Evolutionary conservation across 2,797 vertebrate species (phyloP).

Genomic region (Gymnothorax reevesii): DNA sequence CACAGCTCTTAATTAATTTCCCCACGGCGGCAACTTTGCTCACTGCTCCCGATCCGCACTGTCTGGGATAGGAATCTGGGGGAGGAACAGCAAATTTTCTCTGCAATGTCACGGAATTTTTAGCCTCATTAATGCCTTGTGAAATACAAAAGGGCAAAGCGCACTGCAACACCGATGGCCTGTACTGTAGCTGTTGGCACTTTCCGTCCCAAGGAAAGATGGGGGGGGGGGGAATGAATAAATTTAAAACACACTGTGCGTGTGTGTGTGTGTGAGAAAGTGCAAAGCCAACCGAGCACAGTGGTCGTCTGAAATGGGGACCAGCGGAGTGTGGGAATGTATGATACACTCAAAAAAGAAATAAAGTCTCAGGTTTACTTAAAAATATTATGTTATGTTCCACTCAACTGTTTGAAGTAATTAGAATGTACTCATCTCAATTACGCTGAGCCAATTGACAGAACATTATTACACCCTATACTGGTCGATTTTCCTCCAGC

Average conservation of each 20-base stretch:
- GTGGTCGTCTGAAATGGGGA: background rate
- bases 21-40: background rate
- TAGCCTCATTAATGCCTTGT: background rate
- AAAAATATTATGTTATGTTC: too few species aligned
- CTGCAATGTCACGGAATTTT: background rate
- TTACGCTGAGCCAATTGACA: too few species aligned
- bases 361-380: too few species aligned
- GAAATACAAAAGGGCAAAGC: background rate
- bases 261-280: background rate
- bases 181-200: background rate
- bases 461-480: too few species aligned
- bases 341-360: too few species aligned
- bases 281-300: background rate
- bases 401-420: too few species aligned
- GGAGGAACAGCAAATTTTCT: background rate
- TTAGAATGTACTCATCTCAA: too few species aligned
- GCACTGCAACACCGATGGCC: background rate
- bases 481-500: too few species aligned
- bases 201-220: background rate
- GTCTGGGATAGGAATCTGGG: background rate
- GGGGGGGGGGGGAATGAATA: too few species aligned
- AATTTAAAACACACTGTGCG: background rate
- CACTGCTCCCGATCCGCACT: background rate
- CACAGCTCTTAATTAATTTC: slow-evolving; percentile 11
- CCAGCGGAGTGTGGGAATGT: slow-evolving; percentile 8